Percentiles rank a stretch among this genome's conserved stretches.
phyloP scores from a whole-genome alignment of 2,797 vertebrate genomes.

The Xerus rutilus region DNA sequence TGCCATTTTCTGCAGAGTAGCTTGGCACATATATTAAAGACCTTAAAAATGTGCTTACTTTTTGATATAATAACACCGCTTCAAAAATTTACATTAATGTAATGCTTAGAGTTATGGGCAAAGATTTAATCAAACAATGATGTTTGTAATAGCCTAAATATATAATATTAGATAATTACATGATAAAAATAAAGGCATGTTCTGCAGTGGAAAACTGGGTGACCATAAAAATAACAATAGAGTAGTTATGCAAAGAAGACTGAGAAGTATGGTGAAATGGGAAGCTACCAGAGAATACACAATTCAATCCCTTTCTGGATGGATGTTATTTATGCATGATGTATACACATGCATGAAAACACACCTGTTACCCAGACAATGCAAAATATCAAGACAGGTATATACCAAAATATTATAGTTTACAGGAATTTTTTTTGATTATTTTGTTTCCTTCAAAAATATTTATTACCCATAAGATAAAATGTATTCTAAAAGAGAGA shows the following conservation, averaged over 20 bases:
- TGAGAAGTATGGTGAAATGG: background rate
- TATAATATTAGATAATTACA: background rate
- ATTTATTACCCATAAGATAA: conserved; percentile 31
- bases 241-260: background rate
- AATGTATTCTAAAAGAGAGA: background rate
- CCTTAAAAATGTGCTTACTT: background rate
- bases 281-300: background rate
- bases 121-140: background rate
- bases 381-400: background rate
- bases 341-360: background rate
- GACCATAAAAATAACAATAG: conserved; percentile 2
- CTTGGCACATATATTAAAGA: background rate
- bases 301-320: background rate
- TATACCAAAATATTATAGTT: background rate
- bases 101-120: background rate
- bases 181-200: background rate
- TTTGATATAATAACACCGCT: background rate
- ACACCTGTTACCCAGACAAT: background rate
- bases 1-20: conserved; percentile 15
- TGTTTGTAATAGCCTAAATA: background rate
- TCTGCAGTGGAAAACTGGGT: background rate
- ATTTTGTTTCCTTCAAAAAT: conserved; percentile 47
- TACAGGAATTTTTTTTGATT: conserved; percentile 25
- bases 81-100: background rate
- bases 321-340: background rate